These are phyloP conservation scores for Spinibarbus caldwelli DNA, from an alignment of 2,797 vertebrate genomes.

Conservation along the genomic window DNA sequence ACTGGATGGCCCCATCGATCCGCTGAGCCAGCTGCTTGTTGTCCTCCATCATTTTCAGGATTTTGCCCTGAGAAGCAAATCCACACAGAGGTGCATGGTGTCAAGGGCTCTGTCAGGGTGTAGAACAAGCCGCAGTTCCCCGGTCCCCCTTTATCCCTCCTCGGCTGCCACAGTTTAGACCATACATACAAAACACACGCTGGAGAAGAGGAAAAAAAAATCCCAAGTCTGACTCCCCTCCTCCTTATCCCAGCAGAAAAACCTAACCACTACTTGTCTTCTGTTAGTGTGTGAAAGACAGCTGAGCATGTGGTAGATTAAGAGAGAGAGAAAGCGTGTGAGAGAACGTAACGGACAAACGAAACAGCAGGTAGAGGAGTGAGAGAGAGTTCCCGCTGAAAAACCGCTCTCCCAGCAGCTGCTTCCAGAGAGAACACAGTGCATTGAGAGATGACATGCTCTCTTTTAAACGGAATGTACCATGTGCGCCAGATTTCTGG, in stretches of 20 bases:
- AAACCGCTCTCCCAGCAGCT: conserved; percentile 48
- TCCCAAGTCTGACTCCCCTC: conserved; percentile 31
- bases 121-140: conserved; percentile 58
- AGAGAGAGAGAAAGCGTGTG: conserved; percentile 29
- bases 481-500: conserved; percentile 75
- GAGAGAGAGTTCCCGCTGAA: conserved; percentile 47
- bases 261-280: conserved; percentile 37
- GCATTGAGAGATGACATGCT: conserved; percentile 80
- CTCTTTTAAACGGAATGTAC: conserved; percentile 88
- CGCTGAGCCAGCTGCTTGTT: conserved; percentile 93
- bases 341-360: conserved; percentile 42
- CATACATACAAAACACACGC: conserved; percentile 34
- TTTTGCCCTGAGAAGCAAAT: conserved; percentile 89
- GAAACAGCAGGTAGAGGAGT: conserved; percentile 26
- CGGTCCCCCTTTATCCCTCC: conserved; percentile 57
- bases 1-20: conserved; percentile 94
- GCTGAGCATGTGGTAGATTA: not conserved
- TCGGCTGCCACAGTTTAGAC: conserved; percentile 54
- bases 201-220: conserved; percentile 50
- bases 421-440: conserved; percentile 54
- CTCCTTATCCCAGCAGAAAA: conserved; percentile 21
- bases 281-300: conserved; percentile 21
- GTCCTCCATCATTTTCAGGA: conserved; percentile 96
- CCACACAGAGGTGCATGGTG: conserved; percentile 86
- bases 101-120: conserved; percentile 75